Base-by-base conservation (phyloP, 2,888 invertebrate species). In the Drosophila austrosaltans region DNA sequence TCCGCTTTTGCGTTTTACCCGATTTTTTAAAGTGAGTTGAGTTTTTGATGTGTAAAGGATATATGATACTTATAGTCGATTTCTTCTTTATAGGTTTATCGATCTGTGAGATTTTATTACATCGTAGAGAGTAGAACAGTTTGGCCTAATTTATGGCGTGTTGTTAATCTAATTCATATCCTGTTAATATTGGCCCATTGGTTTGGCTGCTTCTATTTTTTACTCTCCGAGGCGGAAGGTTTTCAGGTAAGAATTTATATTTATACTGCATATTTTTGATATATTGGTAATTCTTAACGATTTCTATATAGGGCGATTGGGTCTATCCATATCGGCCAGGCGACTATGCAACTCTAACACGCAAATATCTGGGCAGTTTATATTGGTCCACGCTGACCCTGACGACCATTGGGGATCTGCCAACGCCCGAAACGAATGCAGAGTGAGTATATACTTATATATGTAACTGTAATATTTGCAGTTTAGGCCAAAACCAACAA, bases 191-290 rank as follows among this genome's bases (percentile, higher is more conserved):
- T 98, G 87, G 98, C 98, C 61, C 98, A 98, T 92, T 98, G 98
- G 98, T 98, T 98, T 92, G 98, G 98, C 66, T 98, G 98, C 93
- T 98, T 98, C 94, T 98, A 98, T 94, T 98, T 96, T 93, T 93
- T 98, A 89, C 94, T 98, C 66, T 98, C 98, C 5, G 97, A 98
- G 91, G 96, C 96, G 69, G 97, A 98, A 92, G 96, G 96, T 22
- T 97, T 97, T 92, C 95, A 95, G 94, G 95, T 95, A 72, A 77
- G 71, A 5, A 6, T 30, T 6, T 6, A 1, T 3, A 1, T 30
- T 1, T 30, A 30, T 30, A 30, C 30, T 30, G 5, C 6, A 3
- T 30, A 5, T 30, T 5, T 30, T 30, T 4, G 28, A 28, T 28
- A 28, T 28, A 28, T 28, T 3, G 30, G 30, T 30, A 1, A 30